Evolutionary conservation across 2,888 invertebrate species (phyloP), one percentile per base, ranked within the genome.

Genomic region (Isotomurus palustris): DNA sequence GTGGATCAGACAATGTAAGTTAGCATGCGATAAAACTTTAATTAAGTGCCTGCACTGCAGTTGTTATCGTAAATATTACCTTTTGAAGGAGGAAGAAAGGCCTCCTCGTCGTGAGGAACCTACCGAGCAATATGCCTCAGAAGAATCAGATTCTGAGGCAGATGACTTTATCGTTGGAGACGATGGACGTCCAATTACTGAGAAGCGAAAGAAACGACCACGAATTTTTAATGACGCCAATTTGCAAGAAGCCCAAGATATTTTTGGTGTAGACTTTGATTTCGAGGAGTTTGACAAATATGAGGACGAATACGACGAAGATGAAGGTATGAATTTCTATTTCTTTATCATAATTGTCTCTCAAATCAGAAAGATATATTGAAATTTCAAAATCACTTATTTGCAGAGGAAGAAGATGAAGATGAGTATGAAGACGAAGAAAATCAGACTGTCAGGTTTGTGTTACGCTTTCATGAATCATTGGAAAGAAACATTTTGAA

Each of bases 211-310:
- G 75, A 88, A 86, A 72, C 81, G 86, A 17, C 87, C 85, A 72
- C 87, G 84, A 14, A 86, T 91, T 68, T 91, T 89, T 72, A 86
- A 87, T 45, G 91, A 93, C 77, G 88, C 89, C 85, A 90, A 91
- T 0, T 78, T 96, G 19, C 95, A 96, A 83, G 93, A 97, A 76
- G 99, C 97, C 53, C 95, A 96, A 76, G 97, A 99, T 74, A 94
- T 97, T 67, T 99, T 99, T 75, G 99, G 97, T 27, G 94, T 96
- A n/a, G 97, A 97, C 75, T 96, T 97, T 77, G 95, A 92, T 73
- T 92, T 88, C 73, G 91, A 91, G 59, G 91, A 92, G 68, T 89
- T 92, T 76, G 85, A 86, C 53, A 89, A 89, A 73, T 89, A 88
- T 73, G 90, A 86, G 5, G 88, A 90, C 53, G 91, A 91, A 66